Base-by-base conservation (phyloP, 2,797 vertebrate species). In the Rhinella marina region DNA sequence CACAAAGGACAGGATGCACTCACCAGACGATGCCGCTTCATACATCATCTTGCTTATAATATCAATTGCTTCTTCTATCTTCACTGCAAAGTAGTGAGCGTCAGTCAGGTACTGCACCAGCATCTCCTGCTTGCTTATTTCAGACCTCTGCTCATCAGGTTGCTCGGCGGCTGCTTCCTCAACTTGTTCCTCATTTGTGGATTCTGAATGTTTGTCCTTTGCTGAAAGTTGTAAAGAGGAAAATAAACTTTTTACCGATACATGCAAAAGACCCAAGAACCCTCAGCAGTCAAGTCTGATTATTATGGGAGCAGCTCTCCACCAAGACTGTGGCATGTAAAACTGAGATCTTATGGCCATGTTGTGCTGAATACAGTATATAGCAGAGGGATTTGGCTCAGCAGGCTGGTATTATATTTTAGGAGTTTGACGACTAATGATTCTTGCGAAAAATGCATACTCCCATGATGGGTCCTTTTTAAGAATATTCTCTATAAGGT, bases 51-150 rank as follows among this genome's bases (percentile, higher is more conserved):
- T 95, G 93, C 97, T 97, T 90, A 99, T 96, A 81, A 97, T 86
- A 48, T 95, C 93, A 61, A 99, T 94, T 59, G 98, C 97, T 85
- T 94, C 95, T 86, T 97, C 96, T 88, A 99, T 97, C 93, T 97
- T 97, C 89, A 95, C 87, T 19, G 97, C 95, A 48, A 99, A 99
- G 90, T 92, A 95, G 87, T 97, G 96, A 0, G 97, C 97, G 27
- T 99, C 98, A 87, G 91, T 96, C 88, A 99, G 93, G 90, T 99
- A 99, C 87, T 99, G 98, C 83, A 99, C 97, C 92, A 99, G 85
- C 97, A 98, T 97, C 93, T 98, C 96, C 92, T 99, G 98, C 92
- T 98, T 99, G 90, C 95, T 92, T 85, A 99, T 91, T 79, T 97
- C 94, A 54, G 85, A n/a, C 12, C 72, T 87, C 41, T 86, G 87